These are phyloP conservation scores for Channallabes apus DNA, from an alignment of 2,797 vertebrate species.

Conservation along the genomic window DNA sequence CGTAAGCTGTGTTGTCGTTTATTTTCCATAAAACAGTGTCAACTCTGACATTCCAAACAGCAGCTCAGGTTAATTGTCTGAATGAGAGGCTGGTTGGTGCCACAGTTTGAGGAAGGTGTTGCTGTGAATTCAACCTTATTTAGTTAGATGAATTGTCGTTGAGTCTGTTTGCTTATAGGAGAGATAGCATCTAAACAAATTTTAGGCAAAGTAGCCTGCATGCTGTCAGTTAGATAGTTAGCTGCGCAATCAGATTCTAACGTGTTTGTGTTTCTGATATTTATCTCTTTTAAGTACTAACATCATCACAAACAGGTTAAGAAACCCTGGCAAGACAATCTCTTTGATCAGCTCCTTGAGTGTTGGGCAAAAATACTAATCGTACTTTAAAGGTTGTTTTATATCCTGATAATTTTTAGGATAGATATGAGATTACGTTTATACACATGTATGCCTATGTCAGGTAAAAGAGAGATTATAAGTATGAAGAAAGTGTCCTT, in stretches of 20 bases:
- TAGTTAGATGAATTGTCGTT: conserved; percentile 29
- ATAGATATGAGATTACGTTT: too few relatives aligned
- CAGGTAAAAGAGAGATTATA: background rate
- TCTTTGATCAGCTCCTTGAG: conserved; percentile 14
- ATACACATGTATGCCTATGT: background rate
- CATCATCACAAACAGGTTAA: conserved; percentile 39
- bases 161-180: conserved; percentile 35
- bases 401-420: background rate
- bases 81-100: conserved; percentile 5
- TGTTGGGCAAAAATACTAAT: background rate
- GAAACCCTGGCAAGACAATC: background rate
- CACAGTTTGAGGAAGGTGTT: conserved; percentile 40
- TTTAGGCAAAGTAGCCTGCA: conserved; percentile 30
- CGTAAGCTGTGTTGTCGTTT: conserved; percentile 2
- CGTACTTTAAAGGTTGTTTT: background rate
- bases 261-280: conserved; percentile 29
- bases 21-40: background rate
- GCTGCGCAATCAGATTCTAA: conserved; percentile 28
- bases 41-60: conserved; percentile 1
- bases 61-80: conserved; percentile 7
- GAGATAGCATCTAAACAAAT: conserved; percentile 58
- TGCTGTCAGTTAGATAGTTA: conserved; percentile 15
- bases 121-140: conserved; percentile 35
- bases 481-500: background rate
- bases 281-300: conserved; percentile 36